Evolutionary conservation across 2,113 vertebrate genomes (phyloP).

Genomic region (Thamnaconus septentrionalis): DNA sequence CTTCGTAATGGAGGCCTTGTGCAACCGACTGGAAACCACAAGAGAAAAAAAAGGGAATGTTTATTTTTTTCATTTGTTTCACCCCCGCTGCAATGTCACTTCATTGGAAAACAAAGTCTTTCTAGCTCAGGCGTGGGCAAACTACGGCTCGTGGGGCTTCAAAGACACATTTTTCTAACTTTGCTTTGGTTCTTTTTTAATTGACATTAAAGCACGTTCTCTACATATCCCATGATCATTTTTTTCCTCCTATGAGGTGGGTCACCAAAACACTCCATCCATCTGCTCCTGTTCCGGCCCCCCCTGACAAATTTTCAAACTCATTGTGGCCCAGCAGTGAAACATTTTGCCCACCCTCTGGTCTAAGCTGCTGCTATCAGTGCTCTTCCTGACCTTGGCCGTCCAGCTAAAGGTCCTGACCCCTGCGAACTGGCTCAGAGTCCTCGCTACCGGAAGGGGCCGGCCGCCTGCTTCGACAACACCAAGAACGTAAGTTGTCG

Average conservation of each 20-base stretch:
- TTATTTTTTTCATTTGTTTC: not conserved
- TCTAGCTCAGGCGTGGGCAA: no score
- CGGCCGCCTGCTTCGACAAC: slow-evolving; percentile 87
- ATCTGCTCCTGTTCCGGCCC: no score
- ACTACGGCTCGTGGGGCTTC: no score
- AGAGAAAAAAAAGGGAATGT: not conserved
- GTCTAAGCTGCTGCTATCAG: not conserved
- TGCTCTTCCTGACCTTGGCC: slow-evolving; percentile 74
- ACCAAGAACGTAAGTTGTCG: slow-evolving; percentile 80
- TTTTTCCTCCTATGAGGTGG: no score
- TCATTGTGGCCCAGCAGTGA: no score
- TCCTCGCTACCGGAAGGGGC: slow-evolving; percentile 91
- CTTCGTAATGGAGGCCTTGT: slow-evolving; percentile 19
- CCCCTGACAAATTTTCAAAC: no score
- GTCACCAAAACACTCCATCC: no score
- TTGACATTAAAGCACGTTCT: no score
- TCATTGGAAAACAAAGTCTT: not conserved
- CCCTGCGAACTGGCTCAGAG: slow-evolving; percentile 86
- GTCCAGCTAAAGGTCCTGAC: slow-evolving; percentile 87
- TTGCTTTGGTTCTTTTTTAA: no score
- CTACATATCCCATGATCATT: no score
- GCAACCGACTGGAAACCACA: slow-evolving; percentile 17
- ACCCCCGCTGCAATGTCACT: not conserved
- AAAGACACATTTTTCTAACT: no score
- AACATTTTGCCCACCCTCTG: no score